phyloP scores from a whole-genome alignment of 2,113 vertebrate genomes.

The Fulica atra region DNA sequence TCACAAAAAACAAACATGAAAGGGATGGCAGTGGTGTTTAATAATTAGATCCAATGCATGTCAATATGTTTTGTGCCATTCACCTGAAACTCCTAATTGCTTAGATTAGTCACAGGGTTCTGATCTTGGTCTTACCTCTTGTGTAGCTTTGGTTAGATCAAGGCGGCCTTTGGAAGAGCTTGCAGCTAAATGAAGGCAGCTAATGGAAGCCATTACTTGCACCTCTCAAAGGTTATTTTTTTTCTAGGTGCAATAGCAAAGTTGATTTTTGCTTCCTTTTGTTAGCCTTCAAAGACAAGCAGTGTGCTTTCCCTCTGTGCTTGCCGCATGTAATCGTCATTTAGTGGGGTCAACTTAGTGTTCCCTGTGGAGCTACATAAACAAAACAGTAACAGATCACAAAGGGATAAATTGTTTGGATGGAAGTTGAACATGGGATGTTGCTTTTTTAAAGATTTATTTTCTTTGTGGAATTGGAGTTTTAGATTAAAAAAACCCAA shows the following conservation, averaged over 20 bases:
- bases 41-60: neutral
- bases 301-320: neutral
- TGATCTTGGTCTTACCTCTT: neutral
- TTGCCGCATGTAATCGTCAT: neutral
- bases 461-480: neutral
- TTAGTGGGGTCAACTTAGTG: neutral
- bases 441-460: neutral
- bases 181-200: neutral
- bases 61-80: neutral
- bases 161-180: neutral
- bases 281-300: neutral
- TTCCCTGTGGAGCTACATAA: neutral
- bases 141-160: neutral
- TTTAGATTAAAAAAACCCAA: neutral
- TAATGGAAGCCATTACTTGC: neutral
- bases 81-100: neutral
- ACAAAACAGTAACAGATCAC: neutral
- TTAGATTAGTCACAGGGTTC: neutral
- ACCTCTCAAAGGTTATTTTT: neutral
- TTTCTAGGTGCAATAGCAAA: neutral
- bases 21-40: neutral
- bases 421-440: neutral
- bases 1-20: neutral
- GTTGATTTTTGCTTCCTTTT: neutral
- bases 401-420: neutral